Percentiles rank a stretch among this genome's conserved stretches.
These are phyloP conservation scores for Apamea anceps DNA, from an alignment of 2,888 invertebrate genomes.

Conservation along the genomic window DNA sequence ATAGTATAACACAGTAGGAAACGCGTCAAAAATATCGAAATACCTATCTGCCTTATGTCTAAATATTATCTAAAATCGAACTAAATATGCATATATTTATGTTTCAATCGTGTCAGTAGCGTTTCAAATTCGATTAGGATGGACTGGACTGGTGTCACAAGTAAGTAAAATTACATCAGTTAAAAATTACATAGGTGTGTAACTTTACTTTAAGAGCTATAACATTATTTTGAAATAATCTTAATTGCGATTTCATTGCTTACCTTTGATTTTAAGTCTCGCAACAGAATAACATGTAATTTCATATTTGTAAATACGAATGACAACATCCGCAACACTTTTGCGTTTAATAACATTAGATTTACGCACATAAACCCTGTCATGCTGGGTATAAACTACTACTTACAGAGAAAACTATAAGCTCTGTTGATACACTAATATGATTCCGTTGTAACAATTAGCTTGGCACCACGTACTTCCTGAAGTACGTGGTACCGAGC, in stretches of 20 bases:
- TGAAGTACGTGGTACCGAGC: too few species aligned
- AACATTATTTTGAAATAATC: conserved; percentile 43
- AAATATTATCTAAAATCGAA: neutral
- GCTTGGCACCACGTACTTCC: conserved; percentile 12
- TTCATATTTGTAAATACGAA: conserved; percentile 31
- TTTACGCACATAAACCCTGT: conserved; percentile 15
- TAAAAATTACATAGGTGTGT: conserved; percentile 7
- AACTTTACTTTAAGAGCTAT: conserved; percentile 8
- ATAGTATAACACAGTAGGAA: neutral
- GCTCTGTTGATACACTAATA: conserved; percentile 17
- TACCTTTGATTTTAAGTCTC: conserved; percentile 48
- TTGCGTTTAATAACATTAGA: conserved; percentile 22
- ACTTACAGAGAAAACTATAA: neutral
- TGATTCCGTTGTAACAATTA: conserved; percentile 45
- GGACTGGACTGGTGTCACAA: neutral
- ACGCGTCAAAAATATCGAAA: neutral
- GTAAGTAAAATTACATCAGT: conserved; percentile 17
- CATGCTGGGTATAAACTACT: conserved; percentile 20
- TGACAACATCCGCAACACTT: conserved; percentile 13
- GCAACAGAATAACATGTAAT: conserved; percentile 26
- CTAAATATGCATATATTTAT: neutral
- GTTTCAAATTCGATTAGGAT: neutral
- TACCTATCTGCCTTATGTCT: neutral
- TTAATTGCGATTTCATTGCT: conserved; percentile 49
- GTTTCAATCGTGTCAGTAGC: neutral